phyloP scores from a whole-genome alignment of 2,888 invertebrate species.

The Caenorhabditis plicata region DNA sequence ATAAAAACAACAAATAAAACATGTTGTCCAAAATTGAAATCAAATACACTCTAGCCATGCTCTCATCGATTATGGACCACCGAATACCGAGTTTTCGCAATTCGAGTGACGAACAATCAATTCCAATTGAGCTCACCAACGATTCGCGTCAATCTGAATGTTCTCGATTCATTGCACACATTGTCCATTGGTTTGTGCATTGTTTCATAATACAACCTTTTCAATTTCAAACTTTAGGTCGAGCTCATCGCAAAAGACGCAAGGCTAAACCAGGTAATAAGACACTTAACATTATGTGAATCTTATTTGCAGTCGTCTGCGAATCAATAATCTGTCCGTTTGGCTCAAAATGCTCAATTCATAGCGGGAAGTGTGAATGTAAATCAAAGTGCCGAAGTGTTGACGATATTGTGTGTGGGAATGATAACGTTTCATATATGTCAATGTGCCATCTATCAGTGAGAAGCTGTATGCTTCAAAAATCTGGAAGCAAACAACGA shows the following conservation, averaged over 20 bases:
- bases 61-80: constrained; percentile 18
- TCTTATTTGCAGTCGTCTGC: constrained; percentile 38
- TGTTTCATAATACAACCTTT: not conserved
- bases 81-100: constrained; percentile 25
- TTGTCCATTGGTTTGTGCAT: constrained; percentile 22
- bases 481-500: constrained; percentile 22
- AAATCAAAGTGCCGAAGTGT: constrained; percentile 32
- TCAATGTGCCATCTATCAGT: constrained; percentile 47
- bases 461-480: constrained; percentile 33
- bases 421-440: constrained; percentile 44
- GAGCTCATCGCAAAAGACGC: constrained; percentile 33
- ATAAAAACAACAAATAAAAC: too few relatives aligned
- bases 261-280: constrained; percentile 29
- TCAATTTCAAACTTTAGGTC: too few relatives aligned
- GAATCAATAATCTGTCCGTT: constrained; percentile 43
- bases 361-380: constrained; percentile 46
- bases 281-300: not conserved
- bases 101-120: too few relatives aligned
- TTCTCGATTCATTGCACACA: constrained; percentile 42
- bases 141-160: constrained; percentile 33
- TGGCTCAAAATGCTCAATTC: constrained; percentile 40
- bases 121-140: too few relatives aligned
- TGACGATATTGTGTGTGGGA: constrained; percentile 38
- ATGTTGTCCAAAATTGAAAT: too few relatives aligned
- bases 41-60: too few relatives aligned